Percentiles rank a stretch among this genome's conserved stretches.
Conservation (phyloP, 2,113 vertebrate species). For the Lates calcarifer region DNA sequence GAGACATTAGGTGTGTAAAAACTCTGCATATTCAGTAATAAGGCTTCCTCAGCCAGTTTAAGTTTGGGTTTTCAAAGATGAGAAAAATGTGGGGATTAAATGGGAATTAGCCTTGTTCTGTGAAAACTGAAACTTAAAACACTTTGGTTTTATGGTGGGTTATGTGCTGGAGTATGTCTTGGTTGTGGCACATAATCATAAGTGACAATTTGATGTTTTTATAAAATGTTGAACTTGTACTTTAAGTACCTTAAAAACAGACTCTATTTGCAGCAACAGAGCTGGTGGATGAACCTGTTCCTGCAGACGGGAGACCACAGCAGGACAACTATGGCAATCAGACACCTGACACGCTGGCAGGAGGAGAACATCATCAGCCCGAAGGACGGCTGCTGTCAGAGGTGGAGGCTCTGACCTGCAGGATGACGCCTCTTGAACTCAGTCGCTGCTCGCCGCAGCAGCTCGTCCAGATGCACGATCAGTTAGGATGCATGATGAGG, state of each 20-base stretch:
- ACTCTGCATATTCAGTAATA: no score
- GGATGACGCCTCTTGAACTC: constrained; percentile 81
- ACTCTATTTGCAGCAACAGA: constrained; percentile 62
- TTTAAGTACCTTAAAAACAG: neutral
- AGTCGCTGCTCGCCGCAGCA: constrained; percentile 84
- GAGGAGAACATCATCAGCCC: constrained; percentile 10
- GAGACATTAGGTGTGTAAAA: constrained; percentile 83
- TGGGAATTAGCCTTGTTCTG: no score
- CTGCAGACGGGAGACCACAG: constrained; percentile 14
- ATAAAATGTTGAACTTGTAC: no score
- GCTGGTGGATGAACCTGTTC: constrained; percentile 57
- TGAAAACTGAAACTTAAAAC: no score
- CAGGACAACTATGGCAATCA: neutral
- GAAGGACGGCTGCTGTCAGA: constrained; percentile 79
- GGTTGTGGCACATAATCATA: no score
- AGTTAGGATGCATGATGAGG: constrained; percentile 86
- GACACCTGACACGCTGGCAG: rapidly evolving
- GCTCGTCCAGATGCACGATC: constrained; percentile 89
- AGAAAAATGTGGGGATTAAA: no score
- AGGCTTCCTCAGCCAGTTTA: no score
- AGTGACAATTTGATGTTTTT: no score
- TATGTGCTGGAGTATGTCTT: no score
- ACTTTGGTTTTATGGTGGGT: no score
- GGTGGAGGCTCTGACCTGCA: constrained; percentile 82
- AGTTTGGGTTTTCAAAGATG: no score